phyloP scores from a whole-genome alignment of 1,140 invertebrate species.

The Dryas iulia region DNA sequence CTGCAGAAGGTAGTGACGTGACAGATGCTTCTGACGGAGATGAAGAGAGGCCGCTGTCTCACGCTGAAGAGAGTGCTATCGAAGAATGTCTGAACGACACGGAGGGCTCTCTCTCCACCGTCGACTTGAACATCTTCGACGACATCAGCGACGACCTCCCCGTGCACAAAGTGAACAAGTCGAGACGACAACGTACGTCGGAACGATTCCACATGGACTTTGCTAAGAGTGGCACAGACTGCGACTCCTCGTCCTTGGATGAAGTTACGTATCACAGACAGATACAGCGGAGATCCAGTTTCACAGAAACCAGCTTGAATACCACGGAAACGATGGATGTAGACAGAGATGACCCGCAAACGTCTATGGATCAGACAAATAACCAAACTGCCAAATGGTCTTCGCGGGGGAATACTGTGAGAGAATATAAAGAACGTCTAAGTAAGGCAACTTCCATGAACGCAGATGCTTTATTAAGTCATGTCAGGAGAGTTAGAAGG shows the following conservation, averaged over 20 bases:
- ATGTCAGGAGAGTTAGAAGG: background rate
- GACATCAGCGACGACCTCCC: background rate
- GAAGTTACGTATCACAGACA: too few relatives aligned
- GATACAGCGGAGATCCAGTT: background rate
- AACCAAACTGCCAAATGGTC: background rate
- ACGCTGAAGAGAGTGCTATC: too few relatives aligned
- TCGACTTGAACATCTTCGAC: background rate
- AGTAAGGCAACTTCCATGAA: rapidly evolving
- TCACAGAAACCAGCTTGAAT: background rate
- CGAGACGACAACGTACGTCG: background rate
- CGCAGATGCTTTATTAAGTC: background rate
- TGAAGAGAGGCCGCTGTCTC: too few relatives aligned
- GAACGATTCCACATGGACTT: background rate
- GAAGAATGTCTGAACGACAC: too few relatives aligned
- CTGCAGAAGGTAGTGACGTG: too few relatives aligned
- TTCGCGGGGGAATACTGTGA: too few relatives aligned
- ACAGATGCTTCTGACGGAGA: too few relatives aligned
- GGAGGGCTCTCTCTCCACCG: background rate
- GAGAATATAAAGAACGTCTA: background rate
- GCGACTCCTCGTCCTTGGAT: background rate
- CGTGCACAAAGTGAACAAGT: background rate
- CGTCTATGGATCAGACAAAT: background rate
- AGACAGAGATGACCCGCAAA: background rate
- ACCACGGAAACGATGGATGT: background rate
- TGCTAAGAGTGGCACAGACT: background rate